Conservation (phyloP, 2,888 invertebrate species). For the Pandemis corylana region DNA sequence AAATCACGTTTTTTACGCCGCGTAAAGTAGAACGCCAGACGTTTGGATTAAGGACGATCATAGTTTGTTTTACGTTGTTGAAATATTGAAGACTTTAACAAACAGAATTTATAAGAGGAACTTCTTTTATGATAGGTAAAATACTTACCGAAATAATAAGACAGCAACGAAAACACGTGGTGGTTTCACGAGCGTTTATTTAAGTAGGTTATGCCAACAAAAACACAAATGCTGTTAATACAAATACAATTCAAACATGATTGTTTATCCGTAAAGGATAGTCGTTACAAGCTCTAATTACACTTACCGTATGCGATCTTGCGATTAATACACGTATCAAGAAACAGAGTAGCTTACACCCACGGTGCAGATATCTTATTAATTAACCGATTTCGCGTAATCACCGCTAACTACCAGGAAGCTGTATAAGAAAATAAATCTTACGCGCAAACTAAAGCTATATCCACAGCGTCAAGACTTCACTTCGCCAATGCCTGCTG, state of each 20-base stretch:
- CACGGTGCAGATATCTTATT: slow-evolving; percentile 22
- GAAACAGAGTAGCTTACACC: slow-evolving; percentile 14
- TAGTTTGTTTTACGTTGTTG: slow-evolving; percentile 20
- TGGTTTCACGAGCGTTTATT: no score
- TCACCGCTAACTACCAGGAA: slow-evolving; percentile 27
- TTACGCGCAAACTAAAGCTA: neutral
- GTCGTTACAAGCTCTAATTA: neutral
- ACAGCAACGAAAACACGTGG: neutral
- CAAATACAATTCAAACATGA: neutral
- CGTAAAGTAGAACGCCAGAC: slow-evolving; percentile 39
- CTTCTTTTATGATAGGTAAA: neutral
- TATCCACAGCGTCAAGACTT: neutral
- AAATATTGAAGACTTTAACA: slow-evolving; percentile 21
- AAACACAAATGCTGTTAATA: neutral
- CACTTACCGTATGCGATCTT: neutral
- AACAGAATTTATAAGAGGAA: neutral
- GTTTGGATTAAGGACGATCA: slow-evolving; percentile 31
- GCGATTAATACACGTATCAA: slow-evolving; percentile 9
- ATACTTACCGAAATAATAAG: neutral
- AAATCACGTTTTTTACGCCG: slow-evolving; percentile 57
- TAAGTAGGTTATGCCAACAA: neutral
- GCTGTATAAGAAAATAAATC: neutral
- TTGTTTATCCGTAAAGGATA: neutral
- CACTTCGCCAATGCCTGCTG: no score
- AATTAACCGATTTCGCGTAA: slow-evolving; percentile 27